phyloP scores from a whole-genome alignment of 2,113 vertebrate genomes.

The Coryphaenoides rupestris region DNA sequence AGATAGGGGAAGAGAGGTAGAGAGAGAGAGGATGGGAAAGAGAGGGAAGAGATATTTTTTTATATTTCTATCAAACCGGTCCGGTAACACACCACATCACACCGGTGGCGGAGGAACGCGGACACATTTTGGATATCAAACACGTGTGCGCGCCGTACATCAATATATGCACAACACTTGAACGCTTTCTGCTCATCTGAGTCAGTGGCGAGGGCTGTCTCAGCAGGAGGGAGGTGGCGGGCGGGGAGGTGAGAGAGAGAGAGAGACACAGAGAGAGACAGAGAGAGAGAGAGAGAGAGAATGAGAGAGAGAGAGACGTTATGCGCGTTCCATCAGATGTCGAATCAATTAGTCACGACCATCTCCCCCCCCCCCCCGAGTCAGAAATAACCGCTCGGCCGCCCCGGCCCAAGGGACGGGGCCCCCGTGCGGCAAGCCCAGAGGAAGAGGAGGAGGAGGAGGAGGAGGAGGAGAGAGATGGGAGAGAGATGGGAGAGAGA shows the following conservation, averaged over 20 bases:
- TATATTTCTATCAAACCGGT: constrained; percentile 65
- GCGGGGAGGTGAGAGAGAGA: too few relatives aligned
- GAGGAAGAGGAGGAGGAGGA: constrained; percentile 21
- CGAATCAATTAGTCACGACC: constrained; percentile 73
- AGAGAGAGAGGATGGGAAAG: too few relatives aligned
- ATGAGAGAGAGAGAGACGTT: constrained; percentile 42
- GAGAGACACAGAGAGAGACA: too few relatives aligned
- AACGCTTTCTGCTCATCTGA: constrained; percentile 58
- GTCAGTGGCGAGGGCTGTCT: constrained; percentile 50
- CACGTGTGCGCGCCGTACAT: constrained; percentile 60
- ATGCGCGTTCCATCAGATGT: constrained; percentile 68
- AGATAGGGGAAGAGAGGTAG: too few relatives aligned
- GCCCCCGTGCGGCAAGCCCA: constrained; percentile 37
- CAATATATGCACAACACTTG: constrained; percentile 67
- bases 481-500: too few relatives aligned
- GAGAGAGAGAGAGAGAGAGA: background rate
- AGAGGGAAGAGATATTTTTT: too few relatives aligned
- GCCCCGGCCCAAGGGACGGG: constrained; percentile 49
- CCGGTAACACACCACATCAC: constrained; percentile 67
- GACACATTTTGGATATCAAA: constrained; percentile 66
- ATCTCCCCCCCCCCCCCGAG: constrained; percentile 60
- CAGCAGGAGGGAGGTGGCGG: constrained; percentile 27
- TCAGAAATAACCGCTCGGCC: constrained; percentile 66
- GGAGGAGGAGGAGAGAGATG: too few relatives aligned
- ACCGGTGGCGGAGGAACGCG: constrained; percentile 57